phyloP scores from a whole-genome alignment of 2,113 vertebrate species.

The Pogonocichla stellata region DNA sequence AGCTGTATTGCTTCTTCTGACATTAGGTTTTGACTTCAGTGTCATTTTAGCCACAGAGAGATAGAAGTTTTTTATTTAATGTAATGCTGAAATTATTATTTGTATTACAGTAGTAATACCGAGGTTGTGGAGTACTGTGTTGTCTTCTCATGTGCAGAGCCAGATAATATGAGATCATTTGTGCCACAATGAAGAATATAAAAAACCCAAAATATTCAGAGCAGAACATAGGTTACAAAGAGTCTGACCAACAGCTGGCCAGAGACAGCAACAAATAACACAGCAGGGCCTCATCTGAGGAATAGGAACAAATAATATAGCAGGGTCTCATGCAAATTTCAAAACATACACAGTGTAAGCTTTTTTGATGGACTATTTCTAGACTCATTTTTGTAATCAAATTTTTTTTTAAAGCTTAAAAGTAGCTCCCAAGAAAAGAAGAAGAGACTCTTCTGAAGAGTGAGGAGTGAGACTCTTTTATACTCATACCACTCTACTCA shows the following conservation, averaged over 20 bases:
- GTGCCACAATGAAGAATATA: neutral
- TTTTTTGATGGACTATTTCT: neutral
- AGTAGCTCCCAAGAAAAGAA: neutral
- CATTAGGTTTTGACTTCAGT: neutral
- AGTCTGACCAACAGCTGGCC: neutral
- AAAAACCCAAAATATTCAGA: neutral
- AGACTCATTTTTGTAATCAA: neutral
- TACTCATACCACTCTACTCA: neutral
- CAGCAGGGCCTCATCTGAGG: neutral
- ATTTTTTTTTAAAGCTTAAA: neutral
- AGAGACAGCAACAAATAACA: neutral
- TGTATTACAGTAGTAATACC: neutral
- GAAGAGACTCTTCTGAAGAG: neutral
- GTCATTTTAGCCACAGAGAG: neutral
- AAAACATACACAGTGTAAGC: neutral
- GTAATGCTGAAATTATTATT: neutral
- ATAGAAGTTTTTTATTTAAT: neutral
- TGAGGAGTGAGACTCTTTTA: neutral
- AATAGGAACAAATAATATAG: neutral
- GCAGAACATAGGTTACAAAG: neutral
- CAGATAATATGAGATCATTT: neutral
- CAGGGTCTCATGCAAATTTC: neutral
- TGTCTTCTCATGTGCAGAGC: neutral
- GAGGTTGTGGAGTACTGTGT: neutral
- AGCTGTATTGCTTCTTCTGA: neutral